Conservation (phyloP, 2,888 invertebrate genomes). For the Coleophora deauratella region DNA sequence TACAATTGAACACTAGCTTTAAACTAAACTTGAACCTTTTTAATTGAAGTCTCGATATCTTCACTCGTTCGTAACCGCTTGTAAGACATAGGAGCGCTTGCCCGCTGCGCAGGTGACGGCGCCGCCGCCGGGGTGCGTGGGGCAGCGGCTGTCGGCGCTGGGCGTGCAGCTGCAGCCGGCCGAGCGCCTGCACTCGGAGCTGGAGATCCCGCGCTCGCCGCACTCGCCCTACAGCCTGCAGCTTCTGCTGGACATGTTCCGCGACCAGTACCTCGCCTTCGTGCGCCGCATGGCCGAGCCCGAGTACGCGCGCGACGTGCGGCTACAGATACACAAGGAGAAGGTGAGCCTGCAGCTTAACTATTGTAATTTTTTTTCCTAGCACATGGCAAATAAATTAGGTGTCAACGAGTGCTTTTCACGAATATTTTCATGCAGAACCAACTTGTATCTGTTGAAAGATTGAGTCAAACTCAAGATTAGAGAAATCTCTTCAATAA, state of each 20-base stretch:
- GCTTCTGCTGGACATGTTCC: conserved; percentile 88
- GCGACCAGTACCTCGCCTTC: conserved; percentile 89
- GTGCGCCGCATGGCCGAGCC: conserved; percentile 88
- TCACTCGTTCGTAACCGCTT: too few species aligned
- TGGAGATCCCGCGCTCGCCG: conserved; percentile 86
- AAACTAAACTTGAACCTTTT: too few species aligned
- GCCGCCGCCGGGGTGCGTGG: conserved; percentile 93
- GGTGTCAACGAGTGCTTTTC: too few species aligned
- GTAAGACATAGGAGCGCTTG: too few species aligned
- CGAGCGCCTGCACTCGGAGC: conserved; percentile 81
- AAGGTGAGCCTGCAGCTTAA: conserved; percentile 71
- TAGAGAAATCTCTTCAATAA: too few species aligned
- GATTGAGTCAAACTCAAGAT: too few species aligned
- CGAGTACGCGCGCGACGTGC: conserved; percentile 80
- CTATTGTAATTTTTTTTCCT: too few species aligned
- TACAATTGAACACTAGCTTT: too few species aligned
- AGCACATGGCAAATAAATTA: too few species aligned
- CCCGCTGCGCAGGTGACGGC: conserved; percentile 69
- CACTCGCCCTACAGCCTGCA: conserved; percentile 90
- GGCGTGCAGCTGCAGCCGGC: conserved; percentile 78
- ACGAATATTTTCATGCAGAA: too few species aligned
- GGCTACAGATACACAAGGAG: conserved; percentile 86
- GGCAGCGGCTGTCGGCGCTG: conserved; percentile 89
- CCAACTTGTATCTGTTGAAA: too few species aligned
- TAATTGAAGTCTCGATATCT: too few species aligned